These are phyloP conservation scores for Abrostola triplasia DNA, from an alignment of 2,888 invertebrate genomes.

Conservation along the genomic window DNA sequence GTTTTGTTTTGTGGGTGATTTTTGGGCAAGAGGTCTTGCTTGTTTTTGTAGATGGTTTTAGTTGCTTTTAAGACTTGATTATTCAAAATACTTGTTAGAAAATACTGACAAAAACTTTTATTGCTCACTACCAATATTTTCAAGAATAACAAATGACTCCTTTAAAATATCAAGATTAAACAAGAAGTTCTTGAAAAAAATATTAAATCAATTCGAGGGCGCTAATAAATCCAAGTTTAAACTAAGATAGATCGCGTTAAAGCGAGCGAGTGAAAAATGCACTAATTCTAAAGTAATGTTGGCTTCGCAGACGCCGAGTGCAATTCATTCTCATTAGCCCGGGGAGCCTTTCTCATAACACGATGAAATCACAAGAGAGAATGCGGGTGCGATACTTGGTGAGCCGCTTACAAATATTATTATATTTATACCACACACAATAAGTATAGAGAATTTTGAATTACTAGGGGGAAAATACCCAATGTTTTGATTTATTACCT, in stretches of 20 bases:
- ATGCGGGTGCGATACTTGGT: constrained; percentile 35
- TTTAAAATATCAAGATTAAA: not conserved
- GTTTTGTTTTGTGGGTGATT: too few relatives aligned
- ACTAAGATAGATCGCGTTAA: constrained; percentile 78
- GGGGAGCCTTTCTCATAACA: constrained; percentile 77
- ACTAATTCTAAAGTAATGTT: constrained; percentile 79
- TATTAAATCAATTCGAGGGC: constrained; percentile 68
- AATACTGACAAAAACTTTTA: too few relatives aligned
- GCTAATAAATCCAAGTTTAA: constrained; percentile 74
- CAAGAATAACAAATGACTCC: not conserved
- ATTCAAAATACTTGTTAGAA: too few relatives aligned
- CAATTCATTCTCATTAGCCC: constrained; percentile 85
- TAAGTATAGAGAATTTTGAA: too few relatives aligned
- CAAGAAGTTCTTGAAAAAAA: constrained; percentile 10
- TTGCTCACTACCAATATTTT: too few relatives aligned
- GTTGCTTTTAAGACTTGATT: too few relatives aligned
- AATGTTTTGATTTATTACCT: too few relatives aligned
- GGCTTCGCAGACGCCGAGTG: constrained; percentile 68
- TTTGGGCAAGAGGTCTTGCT: too few relatives aligned
- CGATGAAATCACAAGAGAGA: constrained; percentile 66
- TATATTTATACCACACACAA: not conserved
- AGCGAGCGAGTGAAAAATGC: constrained; percentile 79
- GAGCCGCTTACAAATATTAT: constrained; percentile 35
- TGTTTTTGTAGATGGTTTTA: too few relatives aligned
- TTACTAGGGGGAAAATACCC: too few relatives aligned